These are phyloP conservation scores for Cathartes aura DNA, from an alignment of 2,113 vertebrate genomes.

Conservation along the genomic window DNA sequence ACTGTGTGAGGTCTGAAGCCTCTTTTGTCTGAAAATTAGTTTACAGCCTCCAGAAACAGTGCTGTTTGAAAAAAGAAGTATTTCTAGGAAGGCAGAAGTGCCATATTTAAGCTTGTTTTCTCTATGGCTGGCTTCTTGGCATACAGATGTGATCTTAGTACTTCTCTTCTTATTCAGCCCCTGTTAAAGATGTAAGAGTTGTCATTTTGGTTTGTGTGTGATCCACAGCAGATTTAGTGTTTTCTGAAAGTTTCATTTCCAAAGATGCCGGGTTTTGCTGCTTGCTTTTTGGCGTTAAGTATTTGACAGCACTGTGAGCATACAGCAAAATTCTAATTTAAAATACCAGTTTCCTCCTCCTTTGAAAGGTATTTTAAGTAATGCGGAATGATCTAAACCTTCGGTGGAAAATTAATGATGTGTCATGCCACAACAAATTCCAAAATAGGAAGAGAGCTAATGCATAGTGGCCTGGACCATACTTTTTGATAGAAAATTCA, in stretches of 20 bases:
- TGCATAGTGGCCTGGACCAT: background rate
- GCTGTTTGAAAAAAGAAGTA: background rate
- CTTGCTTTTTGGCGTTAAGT: background rate
- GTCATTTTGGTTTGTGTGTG: background rate
- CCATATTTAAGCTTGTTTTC: background rate
- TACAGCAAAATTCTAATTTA: background rate
- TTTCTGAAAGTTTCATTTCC: background rate
- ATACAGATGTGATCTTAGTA: background rate
- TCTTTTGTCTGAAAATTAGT: background rate
- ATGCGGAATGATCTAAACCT: background rate
- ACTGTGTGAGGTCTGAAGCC: conserved; percentile 1
- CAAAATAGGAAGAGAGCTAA: background rate
- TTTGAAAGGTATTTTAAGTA: background rate
- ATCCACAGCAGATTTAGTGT: background rate
- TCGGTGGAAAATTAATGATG: background rate
- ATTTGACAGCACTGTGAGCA: background rate
- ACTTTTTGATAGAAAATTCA: background rate
- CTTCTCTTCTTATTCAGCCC: background rate
- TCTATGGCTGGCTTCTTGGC: background rate
- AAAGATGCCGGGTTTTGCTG: background rate
- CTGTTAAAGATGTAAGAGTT: background rate
- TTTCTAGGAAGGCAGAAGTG: background rate
- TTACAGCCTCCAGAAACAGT: background rate
- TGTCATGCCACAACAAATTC: background rate
- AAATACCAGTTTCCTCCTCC: background rate